Evolutionary conservation across 2,797 vertebrate genomes (phyloP), one percentile per base, ranked within the genome.

Genomic region (Rhincodon typus): DNA sequence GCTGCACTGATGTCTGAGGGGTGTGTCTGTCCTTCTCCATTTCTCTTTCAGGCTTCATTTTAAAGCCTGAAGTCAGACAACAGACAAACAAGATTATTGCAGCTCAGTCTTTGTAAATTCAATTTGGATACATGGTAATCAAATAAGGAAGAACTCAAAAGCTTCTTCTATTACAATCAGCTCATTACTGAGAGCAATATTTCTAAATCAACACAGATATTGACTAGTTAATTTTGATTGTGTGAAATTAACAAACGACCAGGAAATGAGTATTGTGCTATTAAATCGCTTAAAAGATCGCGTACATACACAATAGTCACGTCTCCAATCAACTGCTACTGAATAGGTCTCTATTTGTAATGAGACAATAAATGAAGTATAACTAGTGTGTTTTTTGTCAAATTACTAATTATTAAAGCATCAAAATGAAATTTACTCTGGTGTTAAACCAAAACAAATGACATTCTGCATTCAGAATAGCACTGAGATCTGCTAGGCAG

Each of bases 191-290:
- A 12, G n/a, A 94, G 91, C 30, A n/a, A 67, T n/a, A 38, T 93
- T 93, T 66, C 21, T n/a, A 93, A n/a, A 66, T 67, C 30, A n/a
- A 38, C 90, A 88, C 90, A n/a, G 62, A 93, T n/a, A 93, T 42
- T 66, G 90, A 69, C 38, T 27, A 69, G 5, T 67, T 42, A 12
- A 94, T 94, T 94, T 69, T 23, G 38, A 46, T 94, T 69, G n/a
- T 25, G 66, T 94, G 91, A 69, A 94, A 67, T 42, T 94, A 69
- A 25, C 66, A 69, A 94, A 42, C 69, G n/a, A 69, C 30, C 38
- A 38, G 62, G 46, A 23, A 93, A 30, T 93, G 21, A 21, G 30
- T 34, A 57, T 88, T 88, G 25, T 4, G 34, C 50, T 13, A 34
- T 57, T 88, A 88, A 34, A 57, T 4, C 34, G 27, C 25, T 88